Conservation (phyloP, 2,113 vertebrate genomes). For the Rhea pennata region DNA sequence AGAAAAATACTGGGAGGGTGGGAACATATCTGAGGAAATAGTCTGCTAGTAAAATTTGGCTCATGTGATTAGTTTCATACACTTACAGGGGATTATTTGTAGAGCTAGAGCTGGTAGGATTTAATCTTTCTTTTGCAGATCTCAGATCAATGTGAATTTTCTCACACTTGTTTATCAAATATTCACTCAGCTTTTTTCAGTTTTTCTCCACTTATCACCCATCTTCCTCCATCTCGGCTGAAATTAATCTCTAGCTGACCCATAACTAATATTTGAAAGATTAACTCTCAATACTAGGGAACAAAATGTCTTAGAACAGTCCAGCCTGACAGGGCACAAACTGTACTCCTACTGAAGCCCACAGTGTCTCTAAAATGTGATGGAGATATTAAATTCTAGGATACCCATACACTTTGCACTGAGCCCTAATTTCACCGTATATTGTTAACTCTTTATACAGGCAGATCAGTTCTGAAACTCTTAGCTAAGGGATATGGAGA, state of each 20-base stretch:
- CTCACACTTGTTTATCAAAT: background rate
- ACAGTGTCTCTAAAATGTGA: background rate
- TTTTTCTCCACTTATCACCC: background rate
- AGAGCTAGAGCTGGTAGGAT: background rate
- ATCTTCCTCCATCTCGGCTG: background rate
- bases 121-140: background rate
- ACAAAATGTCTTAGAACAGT: background rate
- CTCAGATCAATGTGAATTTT: conserved; percentile 19
- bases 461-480: background rate
- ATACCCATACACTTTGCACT: background rate
- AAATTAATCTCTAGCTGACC: background rate
- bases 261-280: background rate
- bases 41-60: conserved; percentile 28
- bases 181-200: background rate
- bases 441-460: background rate
- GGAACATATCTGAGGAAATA: conserved; percentile 20
- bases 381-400: background rate
- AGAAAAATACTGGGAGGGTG: background rate
- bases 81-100: background rate
- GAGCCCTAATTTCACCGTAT: background rate
- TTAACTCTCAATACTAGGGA: background rate
- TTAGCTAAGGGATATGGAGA: background rate
- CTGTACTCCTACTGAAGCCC: background rate
- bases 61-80: background rate
- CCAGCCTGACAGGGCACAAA: background rate